Evolutionary conservation across 2,888 invertebrate genomes (phyloP), one percentile per base, ranked within the genome.

Genomic region (Synanthedon tipuliformis): DNA sequence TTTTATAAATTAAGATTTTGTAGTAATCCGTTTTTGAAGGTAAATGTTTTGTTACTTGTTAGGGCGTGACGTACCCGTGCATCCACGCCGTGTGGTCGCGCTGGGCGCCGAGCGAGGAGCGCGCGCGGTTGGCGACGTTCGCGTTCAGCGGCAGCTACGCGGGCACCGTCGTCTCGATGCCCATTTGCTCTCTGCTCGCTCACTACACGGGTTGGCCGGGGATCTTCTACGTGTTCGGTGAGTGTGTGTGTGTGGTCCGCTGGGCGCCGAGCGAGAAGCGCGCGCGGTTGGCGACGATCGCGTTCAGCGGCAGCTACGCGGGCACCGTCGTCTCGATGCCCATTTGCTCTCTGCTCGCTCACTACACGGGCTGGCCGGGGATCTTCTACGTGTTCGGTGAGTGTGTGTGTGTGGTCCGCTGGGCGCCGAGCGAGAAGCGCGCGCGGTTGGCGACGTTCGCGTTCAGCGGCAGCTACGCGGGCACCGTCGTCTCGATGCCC

Each of bases 321-420:
- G 95, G 95, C 18, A 95, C 95, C 0, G 95, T 95, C 0, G 89
- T 95, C 7, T 91, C 95, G 0, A 92, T 95, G 92, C 94, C 94
- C 0, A 73, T 93, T 0, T 93, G 93, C 54, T 95, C 95, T 0
- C 68, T 93, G 34, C 83, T 96, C 52, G 92, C 94, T 0, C 88
- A 91, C 13, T 84, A 90, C 41, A 89, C 92, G 4, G 94, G 94
- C 45, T 95, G 94, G 95, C 89, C 92, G 4, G 93, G 93, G 54
- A 92, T 95, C 48, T 96, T 95, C 72, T 95, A 95, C 68, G 90
- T 93, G 0, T 94, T 93, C 56, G 94, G n/a, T n/a, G n/a, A n/a
- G n/a, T n/a, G n/a, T n/a, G n/a, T n/a, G n/a, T n/a, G 90, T 95
- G 27, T 95, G 95, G 94, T 88, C 94, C 90, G 91, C 53, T 95